These are phyloP conservation scores for Sinocyclocheilus anophthalmus DNA, from an alignment of 2,113 vertebrate genomes.

Conservation along the genomic window DNA sequence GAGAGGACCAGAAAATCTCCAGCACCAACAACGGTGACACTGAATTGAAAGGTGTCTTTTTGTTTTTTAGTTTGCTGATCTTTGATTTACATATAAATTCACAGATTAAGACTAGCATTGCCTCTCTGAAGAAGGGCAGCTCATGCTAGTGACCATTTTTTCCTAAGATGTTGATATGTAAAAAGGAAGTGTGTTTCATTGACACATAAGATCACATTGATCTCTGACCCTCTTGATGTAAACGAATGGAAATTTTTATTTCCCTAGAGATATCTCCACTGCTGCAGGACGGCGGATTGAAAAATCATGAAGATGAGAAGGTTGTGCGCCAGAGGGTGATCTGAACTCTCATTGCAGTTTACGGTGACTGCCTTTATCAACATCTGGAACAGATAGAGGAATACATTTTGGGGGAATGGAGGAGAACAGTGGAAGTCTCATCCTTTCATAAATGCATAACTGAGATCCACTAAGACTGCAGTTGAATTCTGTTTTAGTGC, in stretches of 20 bases:
- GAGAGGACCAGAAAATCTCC: not conserved
- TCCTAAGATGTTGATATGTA: not conserved
- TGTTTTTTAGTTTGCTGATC: too few relatives aligned
- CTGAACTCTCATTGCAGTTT: constrained; percentile 41
- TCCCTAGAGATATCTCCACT: constrained; percentile 63
- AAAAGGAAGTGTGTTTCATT: not conserved
- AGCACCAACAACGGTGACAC: not conserved
- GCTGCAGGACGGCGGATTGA: constrained; percentile 41
- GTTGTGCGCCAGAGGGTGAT: constrained; percentile 58
- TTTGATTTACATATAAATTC: not conserved
- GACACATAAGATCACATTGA: too few relatives aligned
- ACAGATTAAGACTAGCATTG: not conserved
- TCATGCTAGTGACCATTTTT: not conserved
- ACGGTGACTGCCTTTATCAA: not conserved
- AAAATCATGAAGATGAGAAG: constrained; percentile 32
- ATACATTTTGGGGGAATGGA: not conserved
- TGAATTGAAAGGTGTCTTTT: constrained; percentile 68
- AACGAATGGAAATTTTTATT: not conserved
- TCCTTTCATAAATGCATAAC: not conserved
- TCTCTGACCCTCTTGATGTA: not conserved
- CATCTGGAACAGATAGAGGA: not conserved
- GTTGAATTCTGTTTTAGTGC: not conserved
- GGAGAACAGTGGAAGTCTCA: not conserved
- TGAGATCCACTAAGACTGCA: not conserved
- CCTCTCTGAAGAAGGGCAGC: not conserved